Evolutionary conservation across 2,113 vertebrate species (phyloP), one percentile per base, ranked within the genome.

Genomic region (Kryptolebias marmoratus): DNA sequence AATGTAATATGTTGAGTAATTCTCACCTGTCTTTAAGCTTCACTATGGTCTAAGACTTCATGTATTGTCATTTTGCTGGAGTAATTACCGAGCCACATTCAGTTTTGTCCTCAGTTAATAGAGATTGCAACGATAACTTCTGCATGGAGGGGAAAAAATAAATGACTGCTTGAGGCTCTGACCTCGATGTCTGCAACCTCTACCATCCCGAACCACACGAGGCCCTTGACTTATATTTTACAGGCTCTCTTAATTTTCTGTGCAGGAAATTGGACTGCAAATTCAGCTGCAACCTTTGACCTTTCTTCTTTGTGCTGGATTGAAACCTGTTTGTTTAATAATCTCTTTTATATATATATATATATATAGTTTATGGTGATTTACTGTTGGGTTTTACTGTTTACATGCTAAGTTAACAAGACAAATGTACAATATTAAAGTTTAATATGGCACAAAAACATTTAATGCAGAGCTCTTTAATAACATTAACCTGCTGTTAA

Each of bases 111-210:
- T 11, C 8, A 13, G 64, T 81, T 85, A 87, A 85, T 82, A 49
- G 68, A 80, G 79, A 87, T 86, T 80, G 86, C 76, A 75, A 60
- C 57, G 71, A 85, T 83, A 14, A 85, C 84, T 78, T 75, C 72
- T 76, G 65, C 22, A 64, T 45, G 71, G 7, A 2, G 45, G 54
- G 42, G 31, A 6, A 18, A 68, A 68, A 77, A 22, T 77, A 68
- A 78, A 85, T 85, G 73, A 81, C 79, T 55, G 64, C 31, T 22
- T 70, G 65, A 62, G 39, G 57, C 67, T 77, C 28, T 83, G 82
- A 85, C 87, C 68, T 72, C 31, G 0, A 31, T 57, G 71, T 69
- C 42, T 85, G 73, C 64, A 68, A 78, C 71, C 73, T 77, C 70
- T 50, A 59, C 69, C 64, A 68, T 56, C 56, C 52, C 61, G 15